Evolutionary conservation across 2,888 invertebrate species (phyloP).

Genomic region (Agrochola macilenta): DNA sequence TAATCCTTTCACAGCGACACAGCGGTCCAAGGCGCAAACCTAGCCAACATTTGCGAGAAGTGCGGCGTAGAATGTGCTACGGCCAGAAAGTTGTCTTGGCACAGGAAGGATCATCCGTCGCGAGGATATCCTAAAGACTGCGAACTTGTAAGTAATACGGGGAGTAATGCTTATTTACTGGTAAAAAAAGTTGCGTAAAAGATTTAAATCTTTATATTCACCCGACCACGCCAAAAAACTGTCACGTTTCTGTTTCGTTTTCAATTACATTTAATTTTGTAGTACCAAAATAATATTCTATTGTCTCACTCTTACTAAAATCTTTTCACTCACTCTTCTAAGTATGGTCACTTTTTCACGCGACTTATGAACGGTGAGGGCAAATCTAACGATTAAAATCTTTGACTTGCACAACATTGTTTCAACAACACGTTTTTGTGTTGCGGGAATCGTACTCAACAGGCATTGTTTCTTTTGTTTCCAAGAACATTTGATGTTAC

Average conservation of each 20-base stretch:
- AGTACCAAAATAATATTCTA: background rate
- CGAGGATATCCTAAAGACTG: slow-evolving; percentile 9
- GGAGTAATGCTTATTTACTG: background rate
- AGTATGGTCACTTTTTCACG: too few relatives aligned
- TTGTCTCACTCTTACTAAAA: background rate
- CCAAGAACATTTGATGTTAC: too few relatives aligned
- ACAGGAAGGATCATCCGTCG: background rate
- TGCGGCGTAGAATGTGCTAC: slow-evolving; percentile 5
- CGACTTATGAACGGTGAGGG: too few relatives aligned
- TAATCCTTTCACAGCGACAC: background rate
- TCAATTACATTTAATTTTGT: background rate
- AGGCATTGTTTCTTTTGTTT: too few relatives aligned
- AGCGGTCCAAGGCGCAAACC: too few relatives aligned
- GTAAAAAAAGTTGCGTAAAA: background rate
- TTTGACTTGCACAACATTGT: too few relatives aligned
- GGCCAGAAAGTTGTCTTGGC: background rate
- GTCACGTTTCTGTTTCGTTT: background rate
- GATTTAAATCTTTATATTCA: background rate
- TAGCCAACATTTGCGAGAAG: background rate
- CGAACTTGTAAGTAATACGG: slow-evolving; percentile 3
- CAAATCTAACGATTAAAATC: too few relatives aligned
- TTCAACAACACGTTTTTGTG: too few relatives aligned
- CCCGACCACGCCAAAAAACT: background rate
- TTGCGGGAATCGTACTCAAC: too few relatives aligned
- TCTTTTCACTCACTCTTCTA: too few relatives aligned